Conservation (phyloP, 2,888 invertebrate species). For the Parnassius apollo region DNA sequence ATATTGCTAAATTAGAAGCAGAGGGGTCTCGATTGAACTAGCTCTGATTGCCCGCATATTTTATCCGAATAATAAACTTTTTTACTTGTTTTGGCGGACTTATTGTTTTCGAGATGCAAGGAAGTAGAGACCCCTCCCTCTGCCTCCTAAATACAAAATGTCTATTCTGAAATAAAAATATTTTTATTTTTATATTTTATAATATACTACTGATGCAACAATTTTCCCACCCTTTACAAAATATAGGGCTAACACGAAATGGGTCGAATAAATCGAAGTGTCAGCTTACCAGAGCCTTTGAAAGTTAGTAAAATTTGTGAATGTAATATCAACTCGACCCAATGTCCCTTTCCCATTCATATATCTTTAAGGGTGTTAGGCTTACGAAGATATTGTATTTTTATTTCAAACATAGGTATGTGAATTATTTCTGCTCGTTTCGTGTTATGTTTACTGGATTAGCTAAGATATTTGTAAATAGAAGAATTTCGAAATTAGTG, state of each 20-base stretch:
- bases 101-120: background rate
- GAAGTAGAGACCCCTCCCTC: no score
- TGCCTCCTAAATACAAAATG: no score
- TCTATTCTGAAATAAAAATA: no score
- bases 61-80: slow-evolving; percentile 1
- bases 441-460: no score
- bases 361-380: slow-evolving; percentile 1
- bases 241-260: slow-evolving; percentile 31
- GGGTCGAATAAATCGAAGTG: slow-evolving; percentile 46
- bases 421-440: no score
- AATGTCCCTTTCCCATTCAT: slow-evolving; percentile 17
- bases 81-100: background rate
- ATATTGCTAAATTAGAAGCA: slow-evolving; percentile 10
- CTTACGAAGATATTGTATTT: background rate
- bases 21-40: slow-evolving; percentile 14
- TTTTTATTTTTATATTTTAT: background rate
- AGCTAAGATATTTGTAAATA: no score
- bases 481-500: no score
- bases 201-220: slow-evolving; percentile 1
- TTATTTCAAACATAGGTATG: background rate
- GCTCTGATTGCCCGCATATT: slow-evolving; percentile 22
- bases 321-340: slow-evolving; percentile 26
- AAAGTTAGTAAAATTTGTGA: slow-evolving; percentile 33
- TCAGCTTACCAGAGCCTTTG: slow-evolving; percentile 53
- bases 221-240: slow-evolving; percentile 13